A percentile compares a stretch with the other conserved stretches of the same genome.
These are phyloP conservation scores for Gallinago stenura DNA, from an alignment of 2,797 vertebrate species.

Conservation along the genomic window DNA sequence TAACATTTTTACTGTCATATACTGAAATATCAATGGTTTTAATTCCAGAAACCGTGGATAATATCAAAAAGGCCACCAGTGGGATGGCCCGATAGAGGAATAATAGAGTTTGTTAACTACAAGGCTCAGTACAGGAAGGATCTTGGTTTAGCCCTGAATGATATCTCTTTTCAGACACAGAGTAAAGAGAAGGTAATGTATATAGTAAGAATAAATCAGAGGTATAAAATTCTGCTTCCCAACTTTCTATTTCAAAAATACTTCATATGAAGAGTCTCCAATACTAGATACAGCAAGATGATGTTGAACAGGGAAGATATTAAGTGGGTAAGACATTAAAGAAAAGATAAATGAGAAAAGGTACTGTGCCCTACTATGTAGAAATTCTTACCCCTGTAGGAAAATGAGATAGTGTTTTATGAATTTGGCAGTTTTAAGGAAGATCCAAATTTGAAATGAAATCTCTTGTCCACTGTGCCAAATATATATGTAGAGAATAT, in stretches of 20 bases:
- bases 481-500: neutral
- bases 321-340: neutral
- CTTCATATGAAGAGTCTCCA: neutral
- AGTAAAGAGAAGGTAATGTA: conserved; percentile 73
- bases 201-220: neutral
- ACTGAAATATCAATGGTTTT: neutral
- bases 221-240: neutral
- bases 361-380: neutral
- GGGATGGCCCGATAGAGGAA: conserved; percentile 68
- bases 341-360: neutral
- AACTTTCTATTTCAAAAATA: neutral
- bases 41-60: conserved; percentile 72
- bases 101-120: conserved; percentile 75
- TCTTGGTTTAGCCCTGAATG: conserved; percentile 61
- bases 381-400: neutral
- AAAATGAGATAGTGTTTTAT: neutral
- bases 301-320: neutral
- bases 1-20: neutral
- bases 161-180: conserved; percentile 66
- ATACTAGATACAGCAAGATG: neutral
- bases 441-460: neutral
- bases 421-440: neutral
- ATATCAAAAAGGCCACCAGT: conserved; percentile 54
- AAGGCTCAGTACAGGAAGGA: conserved; percentile 51
- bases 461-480: neutral